Evolutionary conservation across 2,113 vertebrate species (phyloP).

Genomic region (Ploceus nigricollis): DNA sequence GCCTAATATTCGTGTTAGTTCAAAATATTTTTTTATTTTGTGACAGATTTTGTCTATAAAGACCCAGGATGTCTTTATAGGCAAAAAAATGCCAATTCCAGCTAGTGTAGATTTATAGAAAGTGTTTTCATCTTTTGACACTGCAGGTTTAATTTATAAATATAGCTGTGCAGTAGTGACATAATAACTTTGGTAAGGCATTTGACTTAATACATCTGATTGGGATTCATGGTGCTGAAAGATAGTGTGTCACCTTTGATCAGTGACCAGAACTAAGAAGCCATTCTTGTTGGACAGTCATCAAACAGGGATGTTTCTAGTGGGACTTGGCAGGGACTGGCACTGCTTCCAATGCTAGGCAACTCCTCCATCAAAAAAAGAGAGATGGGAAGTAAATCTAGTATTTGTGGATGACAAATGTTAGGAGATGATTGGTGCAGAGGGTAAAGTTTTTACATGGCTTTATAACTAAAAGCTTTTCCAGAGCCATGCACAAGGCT

Average conservation of each 20-base stretch:
- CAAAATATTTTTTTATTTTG: not conserved
- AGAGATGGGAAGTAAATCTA: not conserved
- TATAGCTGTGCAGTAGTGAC: not conserved
- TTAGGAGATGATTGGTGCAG: not conserved
- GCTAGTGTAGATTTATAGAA: not conserved
- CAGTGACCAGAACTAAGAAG: not conserved
- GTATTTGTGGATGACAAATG: not conserved
- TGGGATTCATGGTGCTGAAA: not conserved
- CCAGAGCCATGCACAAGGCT: not conserved
- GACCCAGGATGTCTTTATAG: not conserved
- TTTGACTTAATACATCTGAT: not conserved
- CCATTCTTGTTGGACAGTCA: not conserved
- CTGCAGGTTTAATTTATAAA: not conserved
- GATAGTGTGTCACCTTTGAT: not conserved
- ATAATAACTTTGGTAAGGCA: not conserved
- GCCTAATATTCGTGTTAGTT: not conserved
- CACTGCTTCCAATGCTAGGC: not conserved
- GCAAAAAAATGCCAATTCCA: not conserved
- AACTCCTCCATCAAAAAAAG: not conserved
- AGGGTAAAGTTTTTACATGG: not conserved
- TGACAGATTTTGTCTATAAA: not conserved
- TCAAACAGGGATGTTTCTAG: not conserved
- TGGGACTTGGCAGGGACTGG: not conserved
- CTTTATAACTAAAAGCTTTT: not conserved
- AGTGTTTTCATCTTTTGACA: not conserved